Evolutionary conservation across 2,888 invertebrate species (phyloP), one percentile per base, ranked within the genome.

Genomic region (Acrocyrtus sp.): DNA sequence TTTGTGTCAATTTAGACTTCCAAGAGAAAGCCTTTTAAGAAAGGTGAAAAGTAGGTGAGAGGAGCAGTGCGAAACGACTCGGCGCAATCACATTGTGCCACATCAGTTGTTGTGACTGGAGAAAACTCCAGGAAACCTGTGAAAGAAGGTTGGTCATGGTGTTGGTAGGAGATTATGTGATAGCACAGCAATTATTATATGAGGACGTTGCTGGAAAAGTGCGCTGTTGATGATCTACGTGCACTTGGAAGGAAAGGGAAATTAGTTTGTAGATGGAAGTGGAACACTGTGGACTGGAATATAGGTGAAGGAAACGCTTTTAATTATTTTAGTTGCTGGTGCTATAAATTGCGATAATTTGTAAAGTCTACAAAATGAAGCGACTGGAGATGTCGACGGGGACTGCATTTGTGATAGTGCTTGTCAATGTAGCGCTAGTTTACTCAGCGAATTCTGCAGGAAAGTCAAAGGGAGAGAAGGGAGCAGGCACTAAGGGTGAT

Each of bases 401-500:
- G 1, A 41, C 56, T 3, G 41, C 22, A 34, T 19, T 21, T 39
- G 56, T n/a, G n/a, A n/a, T n/a, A n/a, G n/a, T n/a, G n/a, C n/a
- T n/a, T n/a, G n/a, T n/a, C n/a, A n/a, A n/a, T n/a, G n/a, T n/a
- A n/a, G n/a, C n/a, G n/a, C n/a, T n/a, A n/a, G n/a, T n/a, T n/a
- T n/a, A n/a, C n/a, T n/a, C n/a, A n/a, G n/a, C n/a, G n/a, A n/a
- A n/a, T n/a, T n/a, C n/a, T n/a, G n/a, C n/a, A n/a, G n/a, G n/a
- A n/a, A n/a, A n/a, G n/a, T n/a, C n/a, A n/a, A n/a, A 27, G 8
- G 47, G 1, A 3, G 57, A 56, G 29, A 63, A 26, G 6, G 69
- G 56, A 24, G 24, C 39, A 34, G 56, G 60, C 27, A 48, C 45
- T 26, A 72, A 72, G 34, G 74, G 72, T n/a, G 62, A 75, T 41